phyloP scores from a whole-genome alignment of 2,888 invertebrate species.

The Cremastobaeus sp. region DNA sequence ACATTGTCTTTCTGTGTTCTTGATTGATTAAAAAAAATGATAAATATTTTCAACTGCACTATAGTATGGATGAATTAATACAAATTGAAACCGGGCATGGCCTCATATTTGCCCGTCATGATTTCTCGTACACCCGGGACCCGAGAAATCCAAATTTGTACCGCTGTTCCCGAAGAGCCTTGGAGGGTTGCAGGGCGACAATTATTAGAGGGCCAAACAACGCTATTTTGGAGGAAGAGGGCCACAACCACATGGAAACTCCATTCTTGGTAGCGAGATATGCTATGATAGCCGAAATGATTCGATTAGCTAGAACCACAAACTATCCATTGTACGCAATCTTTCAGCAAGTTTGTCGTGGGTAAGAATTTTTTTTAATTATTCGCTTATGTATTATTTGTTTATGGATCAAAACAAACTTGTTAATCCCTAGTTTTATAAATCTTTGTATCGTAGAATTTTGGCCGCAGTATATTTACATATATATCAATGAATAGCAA shows the following conservation, averaged over 20 bases:
- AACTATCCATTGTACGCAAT: not conserved
- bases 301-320: not conserved
- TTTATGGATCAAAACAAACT: not conserved
- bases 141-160: not conserved
- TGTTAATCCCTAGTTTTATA: no score
- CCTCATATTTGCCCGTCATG: no score
- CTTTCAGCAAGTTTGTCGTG: not conserved
- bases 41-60: no score
- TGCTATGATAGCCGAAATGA: not conserved
- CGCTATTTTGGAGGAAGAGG: not conserved
- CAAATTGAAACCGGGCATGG: no score
- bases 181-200: not conserved
- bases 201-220: not conserved
- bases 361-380: not conserved
- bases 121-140: not conserved
- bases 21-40: no score
- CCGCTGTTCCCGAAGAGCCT: not conserved
- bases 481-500: no score
- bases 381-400: not conserved
- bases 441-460: no score
- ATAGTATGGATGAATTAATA: no score
- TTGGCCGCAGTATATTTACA: no score
- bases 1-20: no score
- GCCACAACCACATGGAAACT: not conserved
- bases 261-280: not conserved